These are phyloP conservation scores for Cheilosia pagana DNA, from an alignment of 2,888 invertebrate genomes.

Conservation along the genomic window DNA sequence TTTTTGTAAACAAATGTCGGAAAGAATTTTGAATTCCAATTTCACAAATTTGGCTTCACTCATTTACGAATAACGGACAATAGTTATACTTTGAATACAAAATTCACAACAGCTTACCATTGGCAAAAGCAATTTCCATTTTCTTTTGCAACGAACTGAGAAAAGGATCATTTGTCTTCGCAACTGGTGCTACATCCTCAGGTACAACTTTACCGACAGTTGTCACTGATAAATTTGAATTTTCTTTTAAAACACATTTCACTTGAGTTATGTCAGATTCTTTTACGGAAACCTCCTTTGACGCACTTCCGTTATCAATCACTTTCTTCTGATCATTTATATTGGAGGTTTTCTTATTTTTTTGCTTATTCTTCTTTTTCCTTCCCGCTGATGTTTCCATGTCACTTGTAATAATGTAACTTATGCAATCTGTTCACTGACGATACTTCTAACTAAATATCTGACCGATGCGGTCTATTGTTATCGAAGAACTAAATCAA, in stretches of 20 bases:
- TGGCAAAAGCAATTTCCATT: conserved; percentile 60
- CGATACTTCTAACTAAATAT: background rate
- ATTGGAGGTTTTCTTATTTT: conserved; percentile 28
- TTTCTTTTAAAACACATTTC: conserved; percentile 39
- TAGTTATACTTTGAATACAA: too few relatives aligned
- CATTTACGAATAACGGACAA: too few relatives aligned
- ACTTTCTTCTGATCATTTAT: conserved; percentile 11
- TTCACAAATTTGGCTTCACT: too few relatives aligned
- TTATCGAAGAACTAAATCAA: conserved; percentile 68
- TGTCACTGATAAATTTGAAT: conserved; percentile 24
- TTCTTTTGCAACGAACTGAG: conserved; percentile 59
- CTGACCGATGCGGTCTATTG: conserved; percentile 57
- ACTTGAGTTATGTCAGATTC: background rate
- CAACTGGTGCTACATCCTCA: conserved; percentile 21
- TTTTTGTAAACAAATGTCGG: too few relatives aligned
- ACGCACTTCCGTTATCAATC: conserved; percentile 6
- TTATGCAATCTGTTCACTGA: conserved; percentile 45
- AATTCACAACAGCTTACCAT: conserved; percentile 22
- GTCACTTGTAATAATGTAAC: conserved; percentile 14
- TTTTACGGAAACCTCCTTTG: conserved; percentile 5
- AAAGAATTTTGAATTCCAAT: too few relatives aligned
- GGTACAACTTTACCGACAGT: background rate
- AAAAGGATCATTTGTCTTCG: conserved; percentile 52
- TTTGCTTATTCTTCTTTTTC: conserved; percentile 42
- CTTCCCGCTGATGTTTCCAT: conserved; percentile 36